Evolutionary conservation across 2,113 vertebrate genomes (phyloP), one percentile per base, ranked within the genome.

Genomic region (Bungarus multicinctus): DNA sequence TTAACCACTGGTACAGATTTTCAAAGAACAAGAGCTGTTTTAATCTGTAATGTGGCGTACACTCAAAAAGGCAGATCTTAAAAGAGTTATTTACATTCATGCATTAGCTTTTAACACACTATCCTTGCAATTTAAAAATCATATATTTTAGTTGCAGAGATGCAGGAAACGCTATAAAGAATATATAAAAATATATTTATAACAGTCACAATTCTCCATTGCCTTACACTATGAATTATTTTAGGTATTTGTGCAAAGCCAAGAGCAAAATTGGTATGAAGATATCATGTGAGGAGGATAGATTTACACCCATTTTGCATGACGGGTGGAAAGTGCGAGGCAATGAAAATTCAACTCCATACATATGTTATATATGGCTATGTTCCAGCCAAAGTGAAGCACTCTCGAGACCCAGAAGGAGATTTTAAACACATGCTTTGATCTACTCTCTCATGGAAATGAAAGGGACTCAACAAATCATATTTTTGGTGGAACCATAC

Each of bases 11-110:
- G 95, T 96, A 96, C 97, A 96, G 97, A 98, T 96, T 97, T 96
- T 96, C 97, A 98, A 97, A 98, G 97, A 98, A 98, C 97, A 95
- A 96, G 96, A 97, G 97, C 97, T 3, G 52, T 96, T 97, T 98
- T 97, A 97, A 96, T 97, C 95, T 97, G 97, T 97, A 97, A 97
- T 97, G 91, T 96, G 97, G 98, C 97, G 96, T 97, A 97, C 96
- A 95, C 97, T 98, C 95, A 97, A 98, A 97, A 98, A 98, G 98
- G 98, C 98, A 98, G 98, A 97, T 97, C 97, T 97, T 97, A 96
- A 89, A 89, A 90, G 97, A 97, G 96, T 98, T 60, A 98, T 98
- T 98, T 98, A 99, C 98, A 98, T 98, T 99, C 99, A 99, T 99
- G 99, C 99, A 98, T 97, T 97, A 97, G 96, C 53, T 97, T 96